Evolutionary conservation across 2,888 invertebrate genomes (phyloP).

Genomic region (Cartodere bifasciata): DNA sequence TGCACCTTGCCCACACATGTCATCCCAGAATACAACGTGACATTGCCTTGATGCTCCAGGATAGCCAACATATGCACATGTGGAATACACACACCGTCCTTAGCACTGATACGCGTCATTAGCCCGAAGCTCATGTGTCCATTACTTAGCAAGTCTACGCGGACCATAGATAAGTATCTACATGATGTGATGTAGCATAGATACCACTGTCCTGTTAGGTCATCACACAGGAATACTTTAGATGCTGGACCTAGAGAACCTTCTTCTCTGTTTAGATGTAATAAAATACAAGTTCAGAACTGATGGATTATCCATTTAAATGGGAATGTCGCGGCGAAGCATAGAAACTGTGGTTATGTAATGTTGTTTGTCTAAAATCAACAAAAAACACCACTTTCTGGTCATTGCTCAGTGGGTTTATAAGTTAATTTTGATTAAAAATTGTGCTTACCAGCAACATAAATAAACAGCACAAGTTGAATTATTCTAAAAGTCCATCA

Average conservation of each 20-base stretch:
- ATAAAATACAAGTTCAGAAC: too few species aligned
- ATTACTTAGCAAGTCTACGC: slow-evolving; percentile 52
- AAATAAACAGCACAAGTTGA: too few species aligned
- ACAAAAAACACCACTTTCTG: too few species aligned
- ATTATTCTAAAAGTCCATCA: too few species aligned
- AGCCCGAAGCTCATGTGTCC: slow-evolving; percentile 65
- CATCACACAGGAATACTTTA: slow-evolving; percentile 73
- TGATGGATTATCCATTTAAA: too few species aligned
- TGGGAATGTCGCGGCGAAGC: too few species aligned
- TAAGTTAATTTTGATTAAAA: too few species aligned
- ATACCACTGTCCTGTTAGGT: slow-evolving; percentile 74
- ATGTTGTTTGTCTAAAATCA: too few species aligned
- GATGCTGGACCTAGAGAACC: slow-evolving; percentile 54
- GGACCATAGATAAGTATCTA: slow-evolving; percentile 52
- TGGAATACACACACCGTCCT: slow-evolving; percentile 70
- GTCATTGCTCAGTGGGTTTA: too few species aligned
- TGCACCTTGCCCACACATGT: slow-evolving; percentile 36
- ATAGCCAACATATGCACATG: slow-evolving; percentile 71
- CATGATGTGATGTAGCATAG: slow-evolving; percentile 63
- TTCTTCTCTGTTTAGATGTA: too few species aligned
- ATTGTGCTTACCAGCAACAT: too few species aligned
- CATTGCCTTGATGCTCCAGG: slow-evolving; percentile 64
- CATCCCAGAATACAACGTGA: slow-evolving; percentile 74
- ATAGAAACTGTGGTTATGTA: too few species aligned
- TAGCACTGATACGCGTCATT: slow-evolving; percentile 58